These are phyloP conservation scores for Malachius bipustulatus DNA, from an alignment of 2,888 invertebrate species.

Conservation along the genomic window DNA sequence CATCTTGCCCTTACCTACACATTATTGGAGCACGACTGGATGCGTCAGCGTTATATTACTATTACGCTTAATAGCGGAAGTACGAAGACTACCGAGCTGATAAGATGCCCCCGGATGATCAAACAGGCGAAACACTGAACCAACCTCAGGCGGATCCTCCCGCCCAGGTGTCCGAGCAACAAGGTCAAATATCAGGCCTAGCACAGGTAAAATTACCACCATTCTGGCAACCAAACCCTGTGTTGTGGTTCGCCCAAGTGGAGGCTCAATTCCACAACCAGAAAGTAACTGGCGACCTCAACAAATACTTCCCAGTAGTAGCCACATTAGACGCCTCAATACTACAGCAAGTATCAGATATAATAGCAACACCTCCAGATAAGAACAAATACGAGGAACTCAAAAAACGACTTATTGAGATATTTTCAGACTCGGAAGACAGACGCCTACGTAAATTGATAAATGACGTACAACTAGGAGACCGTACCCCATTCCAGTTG, in stretches of 20 bases:
- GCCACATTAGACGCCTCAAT: conserved; percentile 21
- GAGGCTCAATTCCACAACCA: conserved; percentile 18
- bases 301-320: conserved; percentile 22
- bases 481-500: conserved; percentile 21
- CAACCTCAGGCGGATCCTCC: too few relatives aligned
- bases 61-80: too few relatives aligned
- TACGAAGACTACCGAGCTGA: too few relatives aligned
- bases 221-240: conserved; percentile 17
- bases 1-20: too few relatives aligned
- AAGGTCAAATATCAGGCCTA: too few relatives aligned
- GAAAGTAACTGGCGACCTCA: conserved; percentile 17
- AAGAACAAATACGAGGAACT: conserved; percentile 16
- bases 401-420: conserved; percentile 18
- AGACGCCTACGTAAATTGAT: conserved; percentile 18
- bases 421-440: conserved; percentile 20
- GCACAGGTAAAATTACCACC: conserved; percentile 16
- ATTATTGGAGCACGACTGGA: too few relatives aligned
- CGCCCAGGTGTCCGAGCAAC: too few relatives aligned
- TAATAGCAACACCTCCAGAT: conserved; percentile 17
- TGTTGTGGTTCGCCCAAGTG: conserved; percentile 22
- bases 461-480: conserved; percentile 19
- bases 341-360: conserved; percentile 20
- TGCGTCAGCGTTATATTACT: too few relatives aligned
- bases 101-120: too few relatives aligned
- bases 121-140: too few relatives aligned